Base-by-base conservation (phyloP, 1,140 invertebrate genomes). In the Ceratoteleas bidentatus region DNA sequence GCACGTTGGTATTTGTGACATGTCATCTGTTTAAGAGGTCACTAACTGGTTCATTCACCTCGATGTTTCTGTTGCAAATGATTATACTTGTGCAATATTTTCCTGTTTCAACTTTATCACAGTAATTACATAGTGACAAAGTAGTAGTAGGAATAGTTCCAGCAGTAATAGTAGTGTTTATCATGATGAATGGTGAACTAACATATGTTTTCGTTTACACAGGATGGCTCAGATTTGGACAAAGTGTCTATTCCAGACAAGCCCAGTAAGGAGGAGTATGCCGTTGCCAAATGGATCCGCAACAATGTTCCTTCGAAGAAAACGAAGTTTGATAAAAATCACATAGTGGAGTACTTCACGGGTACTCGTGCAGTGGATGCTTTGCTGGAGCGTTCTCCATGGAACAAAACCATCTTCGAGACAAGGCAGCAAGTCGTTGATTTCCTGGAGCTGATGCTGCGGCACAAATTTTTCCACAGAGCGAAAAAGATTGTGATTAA, bases 301-400 rank as follows among this genome's bases (percentile, higher is more conserved):
- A 96, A 96, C 75, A 98, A 98, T 92, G 95, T 98, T 11, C 97
- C 96, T 11, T 96, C 95, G 6, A 99, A 99, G 91, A 97, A 97
- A 88, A 98, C 97, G 0, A 99, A 98, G 91, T 98, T 99, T 87
- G 87, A 90, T 38, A 93, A 98, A 50, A 96, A 97, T 85, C 98
- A 99, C 90, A 96, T 98, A 92, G 98, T 99, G 0, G 96, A 98
- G 90, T 99, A 99, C 92, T 99, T 99, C 84, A 97, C 97, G 83
- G 97, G 97, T 95, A 93, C 93, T 47, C 97, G 98, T 90, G 98
- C 98, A 2, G 95, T 99, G 0, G 98, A 99, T 91, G 95, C 95
- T 0, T 90, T 99, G 7, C 87, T 99, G 86, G 95, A 97, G 45
- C 87, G 85, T 16, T 99, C 98, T 0, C 97, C 97, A 89, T 99